These are phyloP conservation scores for Piezodorus guildinii DNA, from an alignment of 1,140 invertebrate genomes.

Conservation along the genomic window DNA sequence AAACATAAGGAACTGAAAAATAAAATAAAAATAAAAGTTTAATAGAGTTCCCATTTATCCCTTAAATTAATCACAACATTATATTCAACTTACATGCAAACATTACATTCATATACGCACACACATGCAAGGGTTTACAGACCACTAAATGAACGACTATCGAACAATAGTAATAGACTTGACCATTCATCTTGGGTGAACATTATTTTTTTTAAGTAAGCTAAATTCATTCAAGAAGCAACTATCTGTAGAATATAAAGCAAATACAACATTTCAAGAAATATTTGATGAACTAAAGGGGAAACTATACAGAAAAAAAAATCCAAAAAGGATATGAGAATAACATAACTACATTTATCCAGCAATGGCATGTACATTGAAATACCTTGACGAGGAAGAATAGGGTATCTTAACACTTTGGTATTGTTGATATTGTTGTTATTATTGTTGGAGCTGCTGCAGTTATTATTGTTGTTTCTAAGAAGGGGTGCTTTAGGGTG, in stretches of 20 bases:
- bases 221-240: too few species aligned
- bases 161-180: too few species aligned
- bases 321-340: conserved; percentile 9
- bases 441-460: conserved; percentile 30
- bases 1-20: too few species aligned
- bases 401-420: conserved; percentile 29
- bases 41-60: background rate
- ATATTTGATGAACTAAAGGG: too few species aligned
- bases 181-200: too few species aligned
- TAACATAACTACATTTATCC: conserved; percentile 4
- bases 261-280: background rate
- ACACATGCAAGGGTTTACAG: background rate
- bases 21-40: too few species aligned
- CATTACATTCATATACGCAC: background rate
- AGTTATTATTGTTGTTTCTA: conserved; percentile 29
- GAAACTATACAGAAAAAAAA: background rate
- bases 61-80: conserved; percentile 7
- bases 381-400: conserved; percentile 28
- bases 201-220: too few species aligned
- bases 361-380: background rate
- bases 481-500: conserved; percentile 51
- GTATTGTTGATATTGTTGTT: conserved; percentile 31
- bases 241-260: too few species aligned
- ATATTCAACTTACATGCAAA: too few species aligned
- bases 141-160: too few species aligned